Evolutionary conservation across 2,888 invertebrate species (phyloP).

Genomic region (Aromia moschata): DNA sequence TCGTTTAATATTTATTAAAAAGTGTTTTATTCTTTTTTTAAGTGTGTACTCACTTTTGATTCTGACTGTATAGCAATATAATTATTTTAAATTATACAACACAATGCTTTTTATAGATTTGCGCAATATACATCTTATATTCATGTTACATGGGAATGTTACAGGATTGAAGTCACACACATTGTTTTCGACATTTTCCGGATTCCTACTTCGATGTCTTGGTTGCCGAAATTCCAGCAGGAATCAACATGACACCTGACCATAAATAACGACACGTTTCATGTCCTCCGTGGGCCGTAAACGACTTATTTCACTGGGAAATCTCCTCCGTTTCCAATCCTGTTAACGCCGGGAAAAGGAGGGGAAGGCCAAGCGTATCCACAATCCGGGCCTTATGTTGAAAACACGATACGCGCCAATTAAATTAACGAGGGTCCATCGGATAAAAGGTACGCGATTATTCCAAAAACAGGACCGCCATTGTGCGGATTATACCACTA

Average conservation of each 20-base stretch:
- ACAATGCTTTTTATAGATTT: too few relatives aligned
- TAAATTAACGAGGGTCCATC: conserved; percentile 23
- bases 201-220: too few relatives aligned
- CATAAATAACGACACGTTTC: background rate
- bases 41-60: too few relatives aligned
- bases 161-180: too few relatives aligned
- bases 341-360: conserved; percentile 13
- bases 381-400: conserved; percentile 16
- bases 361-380: conserved; percentile 3
- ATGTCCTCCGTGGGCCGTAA: background rate
- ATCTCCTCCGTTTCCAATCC: conserved; percentile 12
- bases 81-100: too few relatives aligned
- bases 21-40: too few relatives aligned
- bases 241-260: background rate
- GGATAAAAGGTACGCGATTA: conserved; percentile 21
- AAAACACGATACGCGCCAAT: conserved; percentile 22
- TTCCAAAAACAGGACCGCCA: conserved; percentile 18
- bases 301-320: conserved; percentile 10
- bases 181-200: too few relatives aligned
- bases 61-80: too few relatives aligned
- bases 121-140: too few relatives aligned
- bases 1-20: too few relatives aligned
- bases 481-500: conserved; percentile 11
- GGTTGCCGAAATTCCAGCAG: too few relatives aligned
- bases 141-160: too few relatives aligned